Base-by-base conservation (phyloP, 2,888 invertebrate species). In the Odontocerum albicorne region DNA sequence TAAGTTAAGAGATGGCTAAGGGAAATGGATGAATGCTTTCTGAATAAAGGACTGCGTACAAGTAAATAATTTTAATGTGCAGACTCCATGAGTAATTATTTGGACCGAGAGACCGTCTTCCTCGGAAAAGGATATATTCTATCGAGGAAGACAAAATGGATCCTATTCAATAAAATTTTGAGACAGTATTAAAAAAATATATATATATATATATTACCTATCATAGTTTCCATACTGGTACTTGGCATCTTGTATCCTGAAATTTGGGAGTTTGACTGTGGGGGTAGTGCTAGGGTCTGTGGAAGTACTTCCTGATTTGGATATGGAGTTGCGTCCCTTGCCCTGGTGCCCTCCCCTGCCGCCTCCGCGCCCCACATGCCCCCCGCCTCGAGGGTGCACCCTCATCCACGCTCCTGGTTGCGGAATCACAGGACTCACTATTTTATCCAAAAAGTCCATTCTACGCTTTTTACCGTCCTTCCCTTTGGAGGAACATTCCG, bases 201-300 rank as follows among this genome's bases (percentile, higher is more conserved):
- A 31, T 7, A 2, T 44, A 12, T 17, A 27, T n/a, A 21, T 43
- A 6, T 21, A 61, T 65, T 65, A 85, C 75, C 92, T 87, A 71
- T 93, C 92, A 73, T 96, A 98, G 74, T 99, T 99, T 52, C 99
- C 98, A 77, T 90, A 96, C 67, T 92, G 90, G 75, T 93, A 96
- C 68, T 84, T 84, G 55, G 84, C 82, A 68, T 90, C 86, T 69
- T 89, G 89, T 16, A 84, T 79, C 64, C 88, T 84, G 72, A 91
- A 92, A 56, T 79, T 82, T 7, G 87, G 86, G 64, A 80, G 66
- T 63, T 70, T 66, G 20, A 69, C 66, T 22, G 68, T 70, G 57
- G 72, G 72, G 1, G 38, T 64, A 35, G 35, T 70, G 73, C 75
- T 1, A 72, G 72, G 42, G 74, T 65, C 0, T 73, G 72, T 8